These are phyloP conservation scores for Myrmophylax atrothorax DNA, from an alignment of 2,113 vertebrate genomes.

Conservation along the genomic window DNA sequence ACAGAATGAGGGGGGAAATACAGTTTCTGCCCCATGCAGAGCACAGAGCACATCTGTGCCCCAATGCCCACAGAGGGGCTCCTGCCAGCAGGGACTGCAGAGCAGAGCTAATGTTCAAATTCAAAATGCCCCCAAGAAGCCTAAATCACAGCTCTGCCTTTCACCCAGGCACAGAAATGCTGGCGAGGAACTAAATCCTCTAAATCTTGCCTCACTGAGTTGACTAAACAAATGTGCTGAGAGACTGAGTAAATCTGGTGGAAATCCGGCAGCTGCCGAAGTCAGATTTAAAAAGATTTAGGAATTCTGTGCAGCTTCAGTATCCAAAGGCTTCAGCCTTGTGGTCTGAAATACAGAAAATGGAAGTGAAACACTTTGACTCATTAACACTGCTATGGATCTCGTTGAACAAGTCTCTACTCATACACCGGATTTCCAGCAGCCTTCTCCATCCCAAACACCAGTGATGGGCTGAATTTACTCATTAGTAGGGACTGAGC, in stretches of 20 bases:
- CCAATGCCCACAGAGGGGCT: background rate
- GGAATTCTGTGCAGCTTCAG: background rate
- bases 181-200: conserved; percentile 57
- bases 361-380: background rate
- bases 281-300: background rate
- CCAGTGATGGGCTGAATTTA: background rate
- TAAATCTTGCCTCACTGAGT: conserved; percentile 62
- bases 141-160: background rate
- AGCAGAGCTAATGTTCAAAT: background rate
- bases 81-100: background rate
- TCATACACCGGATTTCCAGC: background rate
- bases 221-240: conserved; percentile 48
- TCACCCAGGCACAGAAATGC: background rate
- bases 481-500: background rate
- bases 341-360: background rate
- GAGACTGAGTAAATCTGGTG: background rate
- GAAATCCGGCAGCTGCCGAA: background rate
- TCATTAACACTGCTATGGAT: background rate
- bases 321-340: background rate
- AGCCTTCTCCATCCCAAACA: background rate
- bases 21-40: background rate
- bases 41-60: background rate
- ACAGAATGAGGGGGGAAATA: background rate
- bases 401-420: background rate
- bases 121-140: background rate